These are phyloP conservation scores for Coptodon bakossiorum DNA, from an alignment of 2,113 vertebrate species.

Conservation along the genomic window DNA sequence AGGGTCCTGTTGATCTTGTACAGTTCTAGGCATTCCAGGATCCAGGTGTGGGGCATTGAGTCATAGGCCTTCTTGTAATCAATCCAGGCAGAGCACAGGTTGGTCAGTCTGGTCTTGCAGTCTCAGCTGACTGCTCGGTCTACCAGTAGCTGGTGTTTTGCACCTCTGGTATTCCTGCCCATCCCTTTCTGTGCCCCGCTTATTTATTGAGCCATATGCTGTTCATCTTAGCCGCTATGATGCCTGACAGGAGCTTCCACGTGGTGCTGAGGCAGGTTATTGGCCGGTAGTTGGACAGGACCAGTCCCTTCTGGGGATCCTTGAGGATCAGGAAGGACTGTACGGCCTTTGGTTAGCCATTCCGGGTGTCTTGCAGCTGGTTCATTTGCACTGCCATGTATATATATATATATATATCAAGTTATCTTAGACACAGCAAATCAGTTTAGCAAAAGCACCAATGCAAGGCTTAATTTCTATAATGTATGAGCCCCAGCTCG, in stretches of 20 bases:
- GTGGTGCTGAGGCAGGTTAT: too few relatives aligned
- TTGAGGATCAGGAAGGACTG: too few relatives aligned
- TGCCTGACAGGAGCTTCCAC: too few relatives aligned
- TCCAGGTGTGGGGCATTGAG: too few relatives aligned
- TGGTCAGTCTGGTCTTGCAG: rapidly evolving
- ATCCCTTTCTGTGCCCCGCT: neutral
- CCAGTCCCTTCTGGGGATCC: too few relatives aligned
- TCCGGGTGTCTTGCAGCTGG: too few relatives aligned
- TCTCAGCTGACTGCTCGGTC: rapidly evolving
- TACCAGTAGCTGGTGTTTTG: neutral
- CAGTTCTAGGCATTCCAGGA: rapidly evolving
- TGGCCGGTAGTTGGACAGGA: too few relatives aligned
- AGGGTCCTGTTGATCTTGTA: rapidly evolving
- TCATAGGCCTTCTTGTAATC: neutral
- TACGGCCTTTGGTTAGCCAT: too few relatives aligned
- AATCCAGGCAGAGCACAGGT: neutral
- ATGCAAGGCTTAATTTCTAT: neutral
- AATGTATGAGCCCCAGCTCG: neutral
- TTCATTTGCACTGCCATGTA: too few relatives aligned
- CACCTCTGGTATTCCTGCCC: rapidly evolving
- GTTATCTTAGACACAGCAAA: neutral
- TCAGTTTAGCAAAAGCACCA: neutral
- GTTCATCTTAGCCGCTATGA: neutral
- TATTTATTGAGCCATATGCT: neutral
- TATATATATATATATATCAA: too few relatives aligned